A percentile compares a stretch with the other conserved stretches of the same genome.
These are phyloP conservation scores for Drosophila meridionalis DNA, from an alignment of 2,888 invertebrate species.

Conservation along the genomic window DNA sequence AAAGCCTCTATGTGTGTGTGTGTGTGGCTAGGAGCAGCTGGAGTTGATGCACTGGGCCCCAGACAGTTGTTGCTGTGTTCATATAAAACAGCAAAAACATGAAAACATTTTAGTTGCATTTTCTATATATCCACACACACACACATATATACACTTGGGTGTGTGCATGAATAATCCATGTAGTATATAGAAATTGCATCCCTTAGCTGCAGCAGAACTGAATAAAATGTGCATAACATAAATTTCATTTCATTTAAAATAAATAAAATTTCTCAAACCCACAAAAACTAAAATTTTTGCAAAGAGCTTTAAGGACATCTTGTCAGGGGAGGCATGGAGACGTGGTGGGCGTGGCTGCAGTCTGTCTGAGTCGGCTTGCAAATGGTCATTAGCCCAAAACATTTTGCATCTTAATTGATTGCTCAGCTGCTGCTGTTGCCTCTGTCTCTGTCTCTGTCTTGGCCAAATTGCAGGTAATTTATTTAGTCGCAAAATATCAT, in stretches of 20 bases:
- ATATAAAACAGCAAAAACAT: constrained; percentile 76
- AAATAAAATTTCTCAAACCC: constrained; percentile 63
- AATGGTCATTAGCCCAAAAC: constrained; percentile 39
- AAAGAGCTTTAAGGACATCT: constrained; percentile 16
- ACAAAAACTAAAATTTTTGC: constrained; percentile 53
- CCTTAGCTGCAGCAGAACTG: constrained; percentile 42
- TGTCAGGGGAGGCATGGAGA: not conserved
- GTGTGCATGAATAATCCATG: constrained; percentile 63
- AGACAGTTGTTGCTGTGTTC: constrained; percentile 58
- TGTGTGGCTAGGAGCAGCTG: not conserved
- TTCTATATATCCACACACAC: constrained; percentile 63
- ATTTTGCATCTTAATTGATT: constrained; percentile 74
- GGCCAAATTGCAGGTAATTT: constrained; percentile 40
- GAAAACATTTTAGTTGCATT: constrained; percentile 77
- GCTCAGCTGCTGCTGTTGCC: constrained; percentile 47
- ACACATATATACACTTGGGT: not conserved
- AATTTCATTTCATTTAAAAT: constrained; percentile 80
- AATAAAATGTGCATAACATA: constrained; percentile 78
- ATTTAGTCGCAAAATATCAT: constrained; percentile 42
- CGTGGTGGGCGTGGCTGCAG: not conserved
- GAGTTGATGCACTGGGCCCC: constrained; percentile 31
- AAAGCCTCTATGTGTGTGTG: not conserved
- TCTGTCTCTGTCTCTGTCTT: constrained; percentile 4
- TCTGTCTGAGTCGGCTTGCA: constrained; percentile 11
- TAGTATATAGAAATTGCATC: constrained; percentile 65